Evolutionary conservation across 2,113 vertebrate genomes (phyloP), one percentile per base, ranked within the genome.

Genomic region (Arizona elegans): DNA sequence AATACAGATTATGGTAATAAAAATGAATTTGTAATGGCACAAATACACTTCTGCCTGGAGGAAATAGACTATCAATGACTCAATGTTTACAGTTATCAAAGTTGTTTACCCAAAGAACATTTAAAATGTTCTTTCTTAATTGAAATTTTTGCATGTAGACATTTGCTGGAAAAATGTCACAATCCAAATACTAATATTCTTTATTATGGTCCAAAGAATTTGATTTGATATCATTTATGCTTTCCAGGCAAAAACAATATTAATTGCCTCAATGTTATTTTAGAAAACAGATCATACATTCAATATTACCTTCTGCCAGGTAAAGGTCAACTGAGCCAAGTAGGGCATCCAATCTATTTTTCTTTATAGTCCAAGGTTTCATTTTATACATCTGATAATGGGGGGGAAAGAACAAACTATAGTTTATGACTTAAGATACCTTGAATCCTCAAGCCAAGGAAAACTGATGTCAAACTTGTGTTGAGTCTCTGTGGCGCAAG

Each of bases 141-240:
- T 91, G 89, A 0, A 92, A 59, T 95, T 93, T 94, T 96, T 96
- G 95, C 90, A 90, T 86, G 91, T 33, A 92, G 89, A 65, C 94
- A 95, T 81, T 91, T 94, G 55, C 33, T 87, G 62, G 91, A 81
- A 92, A 92, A 81, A 92, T 81, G 62, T 52, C 59, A 19, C 24
- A 19, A 54, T 92, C 81, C 90, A 93, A 96, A 38, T 29, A 65
- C 26, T 29, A 3, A 65, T 65, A 43, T 43, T 65, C 59, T 65
- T 52, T 52, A 70, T 65, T 54, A 12, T 65, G 26, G 59, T 26
- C 59, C 59, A 65, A 65, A 65, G 59, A 10, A 11, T 62, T 62
- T 62, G 59, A 65, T 65, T 29, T 65, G 24, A 65, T 65, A 70
- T 90, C 90, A 24, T 21, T 94, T 10, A 59, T 91, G 52, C 33